Base-by-base conservation (phyloP, 2,888 invertebrate species). In the Gymnosoma rotundatum region DNA sequence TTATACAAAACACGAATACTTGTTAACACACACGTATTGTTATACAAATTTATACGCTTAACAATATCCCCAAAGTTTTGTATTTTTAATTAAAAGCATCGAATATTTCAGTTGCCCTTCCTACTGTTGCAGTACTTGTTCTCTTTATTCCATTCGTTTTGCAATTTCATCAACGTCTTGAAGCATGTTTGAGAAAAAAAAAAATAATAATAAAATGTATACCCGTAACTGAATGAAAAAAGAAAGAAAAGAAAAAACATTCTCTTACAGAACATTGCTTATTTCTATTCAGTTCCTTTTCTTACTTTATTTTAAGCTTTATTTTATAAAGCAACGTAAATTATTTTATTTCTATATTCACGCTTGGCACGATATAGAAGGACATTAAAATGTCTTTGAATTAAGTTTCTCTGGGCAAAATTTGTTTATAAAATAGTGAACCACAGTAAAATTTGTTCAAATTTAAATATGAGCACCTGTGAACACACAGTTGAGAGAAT, bases 81-180 rank as follows among this genome's bases (percentile, higher is more conserved):
- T 84, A 60, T 48, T 78, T 84, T 83, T 81, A 84, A 84, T 84
- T 84, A 81, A 84, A 84, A 81, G 78, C 81, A 78, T 84, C 60
- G 70, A 73, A 73, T 54, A 38, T 52, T 67, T 80, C 56, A 64
- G 32, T 38, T 21, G 12, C 54, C 56, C 56, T 63, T 42, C 18
- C 38, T 36, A 25, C 48, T 18, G n/a, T n/a, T n/a, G 16, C 7
- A 58, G 18, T 20, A 52, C 14, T 20, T 48, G 25, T 70, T 73
- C 60, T 38, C 20, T 48, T 48, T 16, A 73, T 64, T 69, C 45
- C 56, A 69, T 66, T 72, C 48, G 38, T n/a, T 79, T 72, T 73
- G 32, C 56, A 79, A 32, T 52, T 70, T 69, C 67, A 67, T 78
- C 50, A 74, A 58, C 64, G 54, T 63, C 69, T 78, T 56, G 52